Base-by-base conservation (phyloP, 2,113 vertebrate species). In the Uria lomvia region DNA sequence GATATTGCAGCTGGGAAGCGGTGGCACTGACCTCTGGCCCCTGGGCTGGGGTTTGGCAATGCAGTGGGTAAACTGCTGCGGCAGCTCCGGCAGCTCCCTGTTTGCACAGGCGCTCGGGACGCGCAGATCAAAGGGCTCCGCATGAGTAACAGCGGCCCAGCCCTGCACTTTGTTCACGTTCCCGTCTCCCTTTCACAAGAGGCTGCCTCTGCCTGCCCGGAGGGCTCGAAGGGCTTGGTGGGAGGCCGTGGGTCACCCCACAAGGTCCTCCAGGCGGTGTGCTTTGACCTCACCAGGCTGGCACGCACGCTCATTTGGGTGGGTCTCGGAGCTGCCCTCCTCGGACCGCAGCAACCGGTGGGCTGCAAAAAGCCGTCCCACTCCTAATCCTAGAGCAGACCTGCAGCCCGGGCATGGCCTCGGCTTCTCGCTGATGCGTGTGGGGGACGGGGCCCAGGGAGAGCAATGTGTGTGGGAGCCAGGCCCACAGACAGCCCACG, bases 51-150 rank as follows among this genome's bases (percentile, higher is more conserved):
- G 70, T 90, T 68, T 78, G 70, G 72, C 85, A 42, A 3, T 12
- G 95, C 86, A 42, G 84, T 12, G 83, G 92, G 60, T 38, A 74
- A 89, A 30, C 38, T 92, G 93, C 93, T 65, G 84, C 22, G 13
- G 84, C 88, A 81, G 77, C 92, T 92, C 93, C 21, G 47, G 96
- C 96, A 82, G 97, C 78, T 97, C 92, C 96, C 94, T 97, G 97
- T 97, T 95, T 89, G 27, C 49, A 96, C 90, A 86, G 86, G 96
- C 91, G 76, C 90, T 94, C 58, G 1, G 60, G 96, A 95, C 59
- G 59, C 62, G 30, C 59, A 16, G 92, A 98, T 97, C 97, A 98
- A 97, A 98, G 97, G 67, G 9, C 91, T 73, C 50, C 24, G 42
- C 59, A 15, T 87, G 96, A 98, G 96, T 96, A 94, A 58, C 32